A percentile compares a stretch with the other conserved stretches of the same genome.
Evolutionary conservation across 2,888 invertebrate species (phyloP).

Genomic region (Sympetrum striolatum): DNA sequence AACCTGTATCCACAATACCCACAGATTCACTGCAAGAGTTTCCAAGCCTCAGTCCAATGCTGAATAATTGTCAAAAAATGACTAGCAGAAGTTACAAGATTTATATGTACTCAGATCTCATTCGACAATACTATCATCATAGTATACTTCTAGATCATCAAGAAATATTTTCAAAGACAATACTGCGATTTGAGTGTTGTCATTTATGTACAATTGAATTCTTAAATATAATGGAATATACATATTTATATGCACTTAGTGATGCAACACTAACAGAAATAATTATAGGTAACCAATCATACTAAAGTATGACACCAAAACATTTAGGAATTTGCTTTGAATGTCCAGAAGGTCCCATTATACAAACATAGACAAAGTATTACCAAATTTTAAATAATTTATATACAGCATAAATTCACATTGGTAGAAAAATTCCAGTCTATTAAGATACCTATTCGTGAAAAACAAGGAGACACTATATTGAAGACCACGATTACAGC

Average conservation of each 20-base stretch:
- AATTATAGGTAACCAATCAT: background rate
- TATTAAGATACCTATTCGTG: background rate
- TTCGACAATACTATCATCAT: background rate
- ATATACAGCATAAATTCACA: background rate
- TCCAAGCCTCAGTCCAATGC: background rate
- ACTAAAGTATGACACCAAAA: background rate
- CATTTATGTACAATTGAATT: constrained; percentile 14
- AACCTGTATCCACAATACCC: background rate
- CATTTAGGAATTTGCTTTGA: background rate
- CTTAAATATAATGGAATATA: constrained; percentile 18
- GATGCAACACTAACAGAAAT: constrained; percentile 21
- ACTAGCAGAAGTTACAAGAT: constrained; percentile 8
- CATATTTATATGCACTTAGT: constrained; percentile 18
- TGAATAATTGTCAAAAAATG: background rate
- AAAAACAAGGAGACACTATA: background rate
- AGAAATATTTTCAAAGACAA: background rate
- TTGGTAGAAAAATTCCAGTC: background rate
- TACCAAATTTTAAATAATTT: background rate
- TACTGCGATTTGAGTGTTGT: background rate
- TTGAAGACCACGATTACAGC: background rate
- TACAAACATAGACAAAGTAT: constrained; percentile 1
- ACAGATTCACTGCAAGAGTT: background rate
- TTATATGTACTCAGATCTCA: background rate
- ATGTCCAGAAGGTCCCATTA: background rate
- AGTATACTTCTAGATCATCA: background rate